Evolutionary conservation across 2,888 invertebrate species (phyloP).

Genomic region (Polydrusus pterygomalis): DNA sequence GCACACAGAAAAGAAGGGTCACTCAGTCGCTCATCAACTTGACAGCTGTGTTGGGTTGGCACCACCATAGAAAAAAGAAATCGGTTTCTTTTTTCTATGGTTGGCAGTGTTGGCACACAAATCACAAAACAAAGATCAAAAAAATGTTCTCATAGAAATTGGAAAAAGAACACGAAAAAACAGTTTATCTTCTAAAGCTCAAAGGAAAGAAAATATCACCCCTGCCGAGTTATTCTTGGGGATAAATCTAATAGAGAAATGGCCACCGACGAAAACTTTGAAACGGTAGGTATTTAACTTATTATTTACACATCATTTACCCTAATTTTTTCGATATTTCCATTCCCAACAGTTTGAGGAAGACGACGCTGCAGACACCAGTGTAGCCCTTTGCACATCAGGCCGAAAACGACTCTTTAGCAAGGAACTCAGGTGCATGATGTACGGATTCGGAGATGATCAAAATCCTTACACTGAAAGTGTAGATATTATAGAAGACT

Average conservation of each 20-base stretch:
- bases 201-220: too few relatives aligned
- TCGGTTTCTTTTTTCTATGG: too few relatives aligned
- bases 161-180: neutral
- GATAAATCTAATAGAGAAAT: constrained; percentile 17
- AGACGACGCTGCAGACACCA: constrained; percentile 81
- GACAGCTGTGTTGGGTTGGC: too few relatives aligned
- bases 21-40: too few relatives aligned
- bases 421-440: constrained; percentile 96
- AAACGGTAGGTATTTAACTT: constrained; percentile 41
- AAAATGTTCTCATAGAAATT: too few relatives aligned
- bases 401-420: constrained; percentile 91
- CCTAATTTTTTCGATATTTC: neutral
- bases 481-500: constrained; percentile 96
- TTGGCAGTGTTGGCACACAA: too few relatives aligned
- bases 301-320: neutral
- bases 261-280: constrained; percentile 53
- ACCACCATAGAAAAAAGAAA: too few relatives aligned
- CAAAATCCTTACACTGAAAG: constrained; percentile 99
- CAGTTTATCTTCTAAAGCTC: neutral
- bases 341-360: constrained; percentile 75
- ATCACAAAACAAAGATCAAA: too few relatives aligned
- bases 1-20: too few relatives aligned
- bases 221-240: neutral
- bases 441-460: constrained; percentile 99
- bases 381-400: constrained; percentile 75